Conservation (phyloP, 2,888 invertebrate species). For the Amiota minor region DNA sequence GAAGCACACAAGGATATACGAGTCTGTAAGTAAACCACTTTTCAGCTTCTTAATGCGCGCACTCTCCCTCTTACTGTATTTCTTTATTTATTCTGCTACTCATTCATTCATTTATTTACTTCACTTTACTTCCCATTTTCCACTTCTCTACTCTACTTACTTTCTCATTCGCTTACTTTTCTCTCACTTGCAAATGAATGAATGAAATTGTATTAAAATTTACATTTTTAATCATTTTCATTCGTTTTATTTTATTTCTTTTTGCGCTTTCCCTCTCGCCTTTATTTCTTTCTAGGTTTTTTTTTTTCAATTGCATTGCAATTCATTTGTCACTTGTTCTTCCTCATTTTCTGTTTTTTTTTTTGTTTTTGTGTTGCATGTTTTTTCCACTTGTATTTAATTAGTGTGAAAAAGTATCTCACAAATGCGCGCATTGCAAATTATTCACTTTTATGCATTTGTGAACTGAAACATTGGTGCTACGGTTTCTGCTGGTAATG, state of each 20-base stretch:
- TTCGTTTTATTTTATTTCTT: slow-evolving; percentile 38
- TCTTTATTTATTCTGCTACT: slow-evolving; percentile 29
- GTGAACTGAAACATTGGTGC: slow-evolving; percentile 22
- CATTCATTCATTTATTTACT: background rate
- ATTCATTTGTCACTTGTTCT: slow-evolving; percentile 54
- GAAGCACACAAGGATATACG: background rate
- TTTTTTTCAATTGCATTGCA: slow-evolving; percentile 42
- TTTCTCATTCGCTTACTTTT: too few species aligned
- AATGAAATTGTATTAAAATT: slow-evolving; percentile 68
- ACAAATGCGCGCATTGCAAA: slow-evolving; percentile 48
- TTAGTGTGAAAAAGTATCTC: slow-evolving; percentile 62
- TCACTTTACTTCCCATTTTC: background rate
- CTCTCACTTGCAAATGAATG: slow-evolving; percentile 13
- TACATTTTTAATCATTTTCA: slow-evolving; percentile 66
- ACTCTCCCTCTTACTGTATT: slow-evolving; percentile 22
- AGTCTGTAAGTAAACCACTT: slow-evolving; percentile 58
- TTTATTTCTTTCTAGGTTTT: slow-evolving; percentile 16
- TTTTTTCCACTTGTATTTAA: slow-evolving; percentile 58
- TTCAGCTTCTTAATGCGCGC: slow-evolving; percentile 54
- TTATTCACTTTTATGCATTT: slow-evolving; percentile 50
- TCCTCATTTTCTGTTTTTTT: slow-evolving; percentile 21
- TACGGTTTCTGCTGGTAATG: slow-evolving; percentile 7
- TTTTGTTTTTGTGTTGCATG: slow-evolving; percentile 39
- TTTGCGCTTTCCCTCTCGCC: slow-evolving; percentile 23
- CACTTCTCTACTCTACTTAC: too few species aligned